Evolutionary conservation across 2,797 vertebrate genomes (phyloP).

Genomic region (Heliangelus exortis): DNA sequence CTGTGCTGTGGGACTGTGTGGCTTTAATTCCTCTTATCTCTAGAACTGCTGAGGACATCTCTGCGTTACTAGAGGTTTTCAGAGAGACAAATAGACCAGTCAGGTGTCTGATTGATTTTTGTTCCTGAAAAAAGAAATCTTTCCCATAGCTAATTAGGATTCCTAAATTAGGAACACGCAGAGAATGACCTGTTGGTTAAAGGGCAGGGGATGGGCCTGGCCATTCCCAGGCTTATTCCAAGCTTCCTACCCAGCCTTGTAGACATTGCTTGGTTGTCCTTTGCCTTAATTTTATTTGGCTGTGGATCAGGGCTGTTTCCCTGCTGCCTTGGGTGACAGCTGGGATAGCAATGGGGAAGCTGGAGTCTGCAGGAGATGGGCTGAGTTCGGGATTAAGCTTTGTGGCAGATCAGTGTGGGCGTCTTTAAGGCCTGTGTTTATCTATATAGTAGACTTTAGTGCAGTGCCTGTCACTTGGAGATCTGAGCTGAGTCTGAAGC

Average conservation of each 20-base stretch:
- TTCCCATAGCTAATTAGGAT: not conserved
- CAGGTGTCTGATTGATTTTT: not conserved
- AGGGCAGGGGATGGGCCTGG: not conserved
- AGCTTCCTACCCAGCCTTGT: not conserved
- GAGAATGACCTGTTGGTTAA: not conserved
- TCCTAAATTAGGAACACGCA: conserved; percentile 9
- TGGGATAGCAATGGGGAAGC: not conserved
- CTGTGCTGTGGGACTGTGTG: rapidly evolving
- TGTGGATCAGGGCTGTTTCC: not conserved
- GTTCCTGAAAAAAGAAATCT: not conserved
- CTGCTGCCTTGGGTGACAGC: not conserved
- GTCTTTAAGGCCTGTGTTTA: not conserved
- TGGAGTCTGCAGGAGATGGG: not conserved
- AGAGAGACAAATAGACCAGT: not conserved
- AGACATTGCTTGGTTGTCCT: not conserved
- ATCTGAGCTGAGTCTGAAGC: not conserved
- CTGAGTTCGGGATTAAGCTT: not conserved
- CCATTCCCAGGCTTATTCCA: not conserved
- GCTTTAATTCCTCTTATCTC: not conserved
- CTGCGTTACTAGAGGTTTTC: not conserved
- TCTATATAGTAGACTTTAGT: not conserved
- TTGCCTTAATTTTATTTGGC: conserved; percentile 11
- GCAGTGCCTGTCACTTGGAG: not conserved
- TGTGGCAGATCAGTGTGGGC: not conserved
- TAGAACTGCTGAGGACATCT: not conserved